Evolutionary conservation across 2,113 vertebrate species (phyloP), one percentile per base, ranked within the genome.

Genomic region (Echinops telfairi): DNA sequence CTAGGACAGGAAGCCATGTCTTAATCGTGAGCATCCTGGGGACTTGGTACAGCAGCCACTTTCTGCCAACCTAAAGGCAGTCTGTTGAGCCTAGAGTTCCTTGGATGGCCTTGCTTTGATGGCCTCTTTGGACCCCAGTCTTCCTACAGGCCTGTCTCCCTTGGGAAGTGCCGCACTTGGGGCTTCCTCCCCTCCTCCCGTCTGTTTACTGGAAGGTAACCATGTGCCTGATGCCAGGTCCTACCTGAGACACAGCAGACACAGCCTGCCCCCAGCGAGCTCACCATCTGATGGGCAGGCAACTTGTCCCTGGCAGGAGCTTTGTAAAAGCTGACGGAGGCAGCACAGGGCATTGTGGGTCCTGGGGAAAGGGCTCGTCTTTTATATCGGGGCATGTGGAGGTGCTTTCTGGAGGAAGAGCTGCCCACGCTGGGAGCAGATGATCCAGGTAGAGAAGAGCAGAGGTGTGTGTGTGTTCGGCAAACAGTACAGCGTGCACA

Each of bases 331-430:
- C 76, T 64, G n/a, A 15, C 36, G 36, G 43, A 43, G 57, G 58
- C 22, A 66, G 62, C 2, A 2, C 11, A 36, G 57, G 73, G 6
- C 29, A 2, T 11, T 6, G n/a, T 64, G 62, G 82, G 73, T 38
- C 81, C 29, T 10, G 33, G 43, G 70, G 20, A 77, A 11, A 58
- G 66, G 77, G 22, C 64, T 80, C 33, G 36, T 90, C 58, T 6
- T 29, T 38, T 15, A 78, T 87, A 27, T 62, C 6, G 31, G 10
- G 36, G 29, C 0, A 4, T 12, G 33, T 19, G 33, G 53, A 47
- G 91, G 57, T 66, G 31, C 94, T 92, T 93, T 87, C 77, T 47
- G 36, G 84, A 91, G 86, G 88, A 94, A 75, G 91, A 80, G n/a
- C 66, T 66, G 20, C 80, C 29, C 58, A 33, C 2, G 0, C n/a